Base-by-base conservation (phyloP, 2,888 invertebrate species). In the Drosophila setosimentum region DNA sequence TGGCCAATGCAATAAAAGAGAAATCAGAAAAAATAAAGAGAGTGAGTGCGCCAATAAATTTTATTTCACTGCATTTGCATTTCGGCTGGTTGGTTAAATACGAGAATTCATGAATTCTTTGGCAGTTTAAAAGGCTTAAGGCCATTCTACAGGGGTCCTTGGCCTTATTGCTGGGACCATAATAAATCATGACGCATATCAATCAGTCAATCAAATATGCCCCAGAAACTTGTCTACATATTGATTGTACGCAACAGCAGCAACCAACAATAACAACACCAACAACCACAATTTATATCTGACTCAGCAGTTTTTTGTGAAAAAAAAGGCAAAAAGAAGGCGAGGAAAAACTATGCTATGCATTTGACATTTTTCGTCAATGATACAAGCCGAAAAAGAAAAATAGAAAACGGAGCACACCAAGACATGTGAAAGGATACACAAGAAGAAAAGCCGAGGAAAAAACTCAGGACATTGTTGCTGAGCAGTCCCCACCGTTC, bases 131-230 rank as follows among this genome's bases (percentile, higher is more conserved):
- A 49, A 53, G 30, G 3, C 53, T 65, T 74, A 51, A 74, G 69
- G 68, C 40, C 32, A 35, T 5, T 32, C 40, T 45, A n/a, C 11
- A 27, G 27, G 45, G 76, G 53, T 64, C 57, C 58, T 65, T 78
- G 81, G 50, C 64, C 64, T 80, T 68, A 57, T 35, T 33, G 59
- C 32, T n/a, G 49, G 69, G 2, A 51, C 61, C 40, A 67, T 78
- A 81, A 83, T 86, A 85, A 85, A 85, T 85, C 88, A 85, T 88
- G 86, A 72, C 86, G 88, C 86, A 87, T 85, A 88, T 88, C 86
- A 87, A 85, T 85, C 88, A 85, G 88, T 88, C 85, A 85, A 85
- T 88, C 85, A 83, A 83, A 83, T 59, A 65, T 80, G 81, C 53
- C 79, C 82, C 62, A 80, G 70, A 69, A 80, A 68, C 68, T 71